Conservation (phyloP, 2,113 vertebrate species). For the Gymnogyps californianus region DNA sequence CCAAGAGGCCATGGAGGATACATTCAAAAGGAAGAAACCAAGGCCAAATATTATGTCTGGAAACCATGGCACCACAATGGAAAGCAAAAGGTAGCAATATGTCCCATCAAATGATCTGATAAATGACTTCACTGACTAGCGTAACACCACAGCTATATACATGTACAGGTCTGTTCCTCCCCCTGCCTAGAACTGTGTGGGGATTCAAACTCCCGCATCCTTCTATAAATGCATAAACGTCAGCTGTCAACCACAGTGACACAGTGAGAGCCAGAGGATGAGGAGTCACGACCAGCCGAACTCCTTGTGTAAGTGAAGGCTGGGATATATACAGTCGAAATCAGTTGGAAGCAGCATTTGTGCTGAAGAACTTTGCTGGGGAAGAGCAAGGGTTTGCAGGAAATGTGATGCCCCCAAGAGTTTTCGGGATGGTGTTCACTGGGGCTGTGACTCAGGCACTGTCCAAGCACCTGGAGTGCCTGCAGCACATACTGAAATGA, state of each 20-base stretch:
- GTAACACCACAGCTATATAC: background rate
- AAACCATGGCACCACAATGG: background rate
- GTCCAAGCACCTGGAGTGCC: background rate
- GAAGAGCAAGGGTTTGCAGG: background rate
- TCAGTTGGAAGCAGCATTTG: background rate
- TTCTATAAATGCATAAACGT: background rate
- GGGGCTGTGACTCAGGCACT: background rate
- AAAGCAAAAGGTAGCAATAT: background rate
- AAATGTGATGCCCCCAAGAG: background rate
- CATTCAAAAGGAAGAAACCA: background rate
- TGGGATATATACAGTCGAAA: background rate
- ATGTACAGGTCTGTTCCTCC: background rate
- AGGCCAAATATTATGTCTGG: background rate
- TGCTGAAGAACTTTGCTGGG: background rate
- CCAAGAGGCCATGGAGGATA: background rate
- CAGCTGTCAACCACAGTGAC: background rate
- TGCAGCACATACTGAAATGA: background rate
- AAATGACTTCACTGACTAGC: background rate
- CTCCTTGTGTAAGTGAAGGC: background rate
- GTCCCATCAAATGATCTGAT: background rate
- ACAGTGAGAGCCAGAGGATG: background rate
- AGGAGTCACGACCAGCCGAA: background rate
- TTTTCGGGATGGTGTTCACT: background rate
- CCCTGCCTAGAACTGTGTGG: background rate
- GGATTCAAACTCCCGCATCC: background rate